phyloP scores from a whole-genome alignment of 2,888 invertebrate species.

The Deilephila porcellus region DNA sequence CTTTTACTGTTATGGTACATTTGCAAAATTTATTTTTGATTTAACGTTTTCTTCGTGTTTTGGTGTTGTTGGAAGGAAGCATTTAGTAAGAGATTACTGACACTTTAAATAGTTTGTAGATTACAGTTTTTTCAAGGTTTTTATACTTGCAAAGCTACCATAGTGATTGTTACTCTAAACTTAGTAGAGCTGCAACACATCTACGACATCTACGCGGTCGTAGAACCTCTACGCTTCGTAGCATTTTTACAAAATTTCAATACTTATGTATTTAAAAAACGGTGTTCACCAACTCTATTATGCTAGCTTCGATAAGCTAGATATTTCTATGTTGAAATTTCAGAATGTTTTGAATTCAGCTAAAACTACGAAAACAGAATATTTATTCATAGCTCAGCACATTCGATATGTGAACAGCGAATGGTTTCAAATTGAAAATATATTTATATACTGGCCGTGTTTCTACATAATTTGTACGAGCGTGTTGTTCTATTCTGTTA shows the following conservation, averaged over 20 bases:
- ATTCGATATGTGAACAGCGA: not conserved
- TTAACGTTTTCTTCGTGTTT: not conserved
- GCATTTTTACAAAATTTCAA: too few species aligned
- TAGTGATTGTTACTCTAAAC: too few species aligned
- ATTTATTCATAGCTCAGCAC: not conserved
- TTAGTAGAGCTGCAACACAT: too few species aligned
- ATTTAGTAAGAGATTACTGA: too few species aligned
- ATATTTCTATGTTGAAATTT: not conserved
- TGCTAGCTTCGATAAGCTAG: not conserved
- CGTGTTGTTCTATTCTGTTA: not conserved
- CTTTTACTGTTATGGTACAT: conserved; percentile 5
- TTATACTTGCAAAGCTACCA: too few species aligned
- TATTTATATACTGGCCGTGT: not conserved
- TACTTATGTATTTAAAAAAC: not conserved
- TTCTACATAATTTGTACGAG: not conserved
- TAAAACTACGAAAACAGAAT: not conserved
- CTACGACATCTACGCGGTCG: too few species aligned
- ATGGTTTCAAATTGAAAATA: not conserved
- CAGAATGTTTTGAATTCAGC: too few species aligned
- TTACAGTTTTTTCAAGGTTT: too few species aligned
- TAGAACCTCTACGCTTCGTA: not conserved
- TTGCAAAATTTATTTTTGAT: conserved; percentile 13
- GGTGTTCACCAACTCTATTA: not conserved
- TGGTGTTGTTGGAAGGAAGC: too few species aligned
- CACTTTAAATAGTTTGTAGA: too few species aligned